Evolutionary conservation across 1,140 invertebrate species (phyloP).

Genomic region (Amphibalanus amphitrite): DNA sequence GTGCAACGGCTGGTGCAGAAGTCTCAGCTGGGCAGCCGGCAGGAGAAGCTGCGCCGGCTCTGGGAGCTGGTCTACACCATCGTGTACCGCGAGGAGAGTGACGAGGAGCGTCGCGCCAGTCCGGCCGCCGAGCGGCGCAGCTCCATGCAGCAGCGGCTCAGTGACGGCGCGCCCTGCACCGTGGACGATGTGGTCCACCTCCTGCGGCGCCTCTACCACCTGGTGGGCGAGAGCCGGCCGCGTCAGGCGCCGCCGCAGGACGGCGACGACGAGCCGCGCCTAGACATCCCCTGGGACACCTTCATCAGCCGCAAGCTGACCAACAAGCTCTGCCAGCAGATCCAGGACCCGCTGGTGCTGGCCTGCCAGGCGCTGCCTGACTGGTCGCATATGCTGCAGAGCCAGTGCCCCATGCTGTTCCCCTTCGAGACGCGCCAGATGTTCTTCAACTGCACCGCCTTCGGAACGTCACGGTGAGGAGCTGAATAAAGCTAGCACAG

Average conservation of each 20-base stretch:
- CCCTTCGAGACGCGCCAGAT: slow-evolving; percentile 89
- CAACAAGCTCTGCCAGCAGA: slow-evolving; percentile 75
- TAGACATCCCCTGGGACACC: slow-evolving; percentile 18
- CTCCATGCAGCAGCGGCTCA: neutral
- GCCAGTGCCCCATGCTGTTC: slow-evolving; percentile 90
- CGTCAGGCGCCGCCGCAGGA: slow-evolving; percentile 1
- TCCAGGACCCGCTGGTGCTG: slow-evolving; percentile 84
- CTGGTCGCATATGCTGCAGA: slow-evolving; percentile 88
- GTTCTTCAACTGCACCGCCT: slow-evolving; percentile 91
- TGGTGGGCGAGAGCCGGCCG: slow-evolving; percentile 28
- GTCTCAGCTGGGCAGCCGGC: too few species aligned
- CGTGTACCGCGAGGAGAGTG: slow-evolving; percentile 24
- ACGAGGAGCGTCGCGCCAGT: neutral
- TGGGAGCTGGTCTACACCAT: slow-evolving; percentile 78
- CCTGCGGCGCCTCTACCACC: slow-evolving; percentile 54
- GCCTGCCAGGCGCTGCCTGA: slow-evolving; percentile 75
- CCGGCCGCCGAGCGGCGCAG: neutral
- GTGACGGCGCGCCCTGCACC: slow-evolving; percentile 33
- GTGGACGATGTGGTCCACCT: slow-evolving; percentile 71
- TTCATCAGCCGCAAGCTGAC: slow-evolving; percentile 35
- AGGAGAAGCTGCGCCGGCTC: slow-evolving; percentile 38
- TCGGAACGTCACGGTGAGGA: slow-evolving; percentile 65
- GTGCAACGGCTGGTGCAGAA: slow-evolving; percentile 39
- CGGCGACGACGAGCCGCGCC: neutral
- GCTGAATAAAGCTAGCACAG: too few species aligned